A percentile compares a stretch with the other conserved stretches of the same genome.
Conservation (phyloP, 1,140 invertebrate species). For the Trachymyrmex septentrionalis region DNA sequence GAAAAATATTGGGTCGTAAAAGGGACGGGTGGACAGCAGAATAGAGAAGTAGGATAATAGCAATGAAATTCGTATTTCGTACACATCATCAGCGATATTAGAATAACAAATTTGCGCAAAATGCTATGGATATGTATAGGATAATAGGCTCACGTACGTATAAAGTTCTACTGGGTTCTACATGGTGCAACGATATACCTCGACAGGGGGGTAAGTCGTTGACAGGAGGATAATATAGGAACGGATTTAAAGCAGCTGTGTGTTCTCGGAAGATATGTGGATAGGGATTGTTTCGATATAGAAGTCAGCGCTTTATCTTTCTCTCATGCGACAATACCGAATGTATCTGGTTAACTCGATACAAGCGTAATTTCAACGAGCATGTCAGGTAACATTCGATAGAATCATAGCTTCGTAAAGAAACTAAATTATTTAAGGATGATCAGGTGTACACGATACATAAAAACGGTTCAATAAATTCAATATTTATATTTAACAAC, state of each 20-base stretch:
- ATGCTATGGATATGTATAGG: slow-evolving; percentile 7
- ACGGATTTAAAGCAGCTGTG: slow-evolving; percentile 47
- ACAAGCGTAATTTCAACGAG: background rate
- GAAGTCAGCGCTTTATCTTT: slow-evolving; percentile 22
- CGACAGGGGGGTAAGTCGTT: slow-evolving; percentile 10
- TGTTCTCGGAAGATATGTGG: slow-evolving; percentile 16
- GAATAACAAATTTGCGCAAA: slow-evolving; percentile 52
- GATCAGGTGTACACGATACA: no score
- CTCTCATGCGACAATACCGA: slow-evolving; percentile 13
- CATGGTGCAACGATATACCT: background rate
- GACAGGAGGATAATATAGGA: slow-evolving; percentile 36
- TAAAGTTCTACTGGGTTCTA: background rate
- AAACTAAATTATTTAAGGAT: background rate
- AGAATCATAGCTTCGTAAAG: background rate
- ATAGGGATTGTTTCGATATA: slow-evolving; percentile 29
- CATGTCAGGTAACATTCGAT: background rate
- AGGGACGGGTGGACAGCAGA: background rate
- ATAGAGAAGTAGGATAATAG: slow-evolving; percentile 1
- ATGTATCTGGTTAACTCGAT: background rate
- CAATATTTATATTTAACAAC: no score
- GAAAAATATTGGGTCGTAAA: slow-evolving; percentile 31
- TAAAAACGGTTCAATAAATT: no score
- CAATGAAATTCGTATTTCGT: slow-evolving; percentile 25
- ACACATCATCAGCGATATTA: slow-evolving; percentile 5
- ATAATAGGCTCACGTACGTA: slow-evolving; percentile 13